phyloP scores from a whole-genome alignment of 2,797 vertebrate genomes.

The Prunella strophiata region DNA sequence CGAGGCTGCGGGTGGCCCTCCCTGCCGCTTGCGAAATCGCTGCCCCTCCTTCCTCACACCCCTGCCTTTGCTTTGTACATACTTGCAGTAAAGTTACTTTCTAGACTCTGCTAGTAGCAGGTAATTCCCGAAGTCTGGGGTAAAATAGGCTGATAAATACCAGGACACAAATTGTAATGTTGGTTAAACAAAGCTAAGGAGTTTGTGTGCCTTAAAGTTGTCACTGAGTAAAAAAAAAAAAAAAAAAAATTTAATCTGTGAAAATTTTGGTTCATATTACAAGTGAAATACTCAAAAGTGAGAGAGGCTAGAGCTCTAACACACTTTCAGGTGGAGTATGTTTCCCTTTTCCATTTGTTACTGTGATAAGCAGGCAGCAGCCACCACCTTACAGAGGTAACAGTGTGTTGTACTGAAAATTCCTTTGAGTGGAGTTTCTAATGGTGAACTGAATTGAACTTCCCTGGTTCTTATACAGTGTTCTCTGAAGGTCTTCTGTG shows the following conservation, averaged over 20 bases:
- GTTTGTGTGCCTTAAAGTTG: neutral
- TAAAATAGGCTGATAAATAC: neutral
- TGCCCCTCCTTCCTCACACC: neutral
- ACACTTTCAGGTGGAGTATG: neutral
- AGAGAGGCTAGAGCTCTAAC: neutral
- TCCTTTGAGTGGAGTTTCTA: neutral
- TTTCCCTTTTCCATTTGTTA: neutral
- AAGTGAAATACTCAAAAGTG: neutral
- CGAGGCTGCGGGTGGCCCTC: neutral
- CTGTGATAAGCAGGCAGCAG: neutral
- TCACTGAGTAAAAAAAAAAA: neutral
- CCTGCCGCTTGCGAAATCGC: accelerated
- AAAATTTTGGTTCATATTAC: neutral
- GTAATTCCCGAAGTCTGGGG: neutral
- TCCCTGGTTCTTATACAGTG: neutral
- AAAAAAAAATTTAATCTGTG: neutral
- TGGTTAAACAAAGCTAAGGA: neutral
- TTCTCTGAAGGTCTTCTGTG: neutral
- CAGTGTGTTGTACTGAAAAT: neutral
- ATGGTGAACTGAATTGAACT: neutral
- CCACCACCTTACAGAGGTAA: neutral
- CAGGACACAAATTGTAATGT: neutral
- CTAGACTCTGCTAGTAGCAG: neutral
- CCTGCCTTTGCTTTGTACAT: accelerated
- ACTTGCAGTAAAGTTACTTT: neutral